phyloP scores from a whole-genome alignment of 37 sponge, comb jelly and placozoan species.

The Axinella damicornis region DNA sequence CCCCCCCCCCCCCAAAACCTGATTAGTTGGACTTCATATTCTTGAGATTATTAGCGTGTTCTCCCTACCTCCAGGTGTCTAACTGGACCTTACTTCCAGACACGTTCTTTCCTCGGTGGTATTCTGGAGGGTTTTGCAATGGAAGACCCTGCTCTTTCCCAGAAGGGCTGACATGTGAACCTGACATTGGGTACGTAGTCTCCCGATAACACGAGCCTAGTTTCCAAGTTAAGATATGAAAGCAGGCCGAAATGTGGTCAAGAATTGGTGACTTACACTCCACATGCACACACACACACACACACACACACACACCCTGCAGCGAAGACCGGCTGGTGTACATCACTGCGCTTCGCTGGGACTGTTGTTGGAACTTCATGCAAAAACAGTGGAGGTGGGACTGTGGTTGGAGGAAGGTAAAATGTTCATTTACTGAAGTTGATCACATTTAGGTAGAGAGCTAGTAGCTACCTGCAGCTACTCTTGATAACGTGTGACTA shows the following conservation, averaged over 20 bases:
- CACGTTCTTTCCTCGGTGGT: constrained; percentile 30
- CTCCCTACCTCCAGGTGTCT: neutral
- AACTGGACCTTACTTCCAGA: constrained; percentile 11
- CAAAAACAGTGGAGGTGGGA: constrained; percentile 28
- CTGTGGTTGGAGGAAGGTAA: constrained; percentile 63
- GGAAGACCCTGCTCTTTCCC: constrained; percentile 38
- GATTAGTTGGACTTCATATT: no score
- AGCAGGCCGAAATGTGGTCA: no score
- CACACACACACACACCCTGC: neutral
- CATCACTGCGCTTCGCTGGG: constrained; percentile 48
- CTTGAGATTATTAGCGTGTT: neutral
- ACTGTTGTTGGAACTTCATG: constrained; percentile 41
- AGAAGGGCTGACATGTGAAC: constrained; percentile 33
- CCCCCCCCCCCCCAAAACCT: no score
- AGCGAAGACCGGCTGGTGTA: neutral
- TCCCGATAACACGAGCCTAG: no score
- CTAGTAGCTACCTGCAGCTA: no score
- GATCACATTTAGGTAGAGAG: no score
- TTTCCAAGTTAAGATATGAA: no score
- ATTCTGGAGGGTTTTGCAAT: constrained; percentile 13
- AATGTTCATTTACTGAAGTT: no score
- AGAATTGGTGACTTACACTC: no score
- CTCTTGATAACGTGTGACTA: no score
- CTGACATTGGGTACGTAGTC: constrained; percentile 47
- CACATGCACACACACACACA: neutral